Evolutionary conservation across 2,888 invertebrate genomes (phyloP).

Genomic region (Polyommatus iphigenia): DNA sequence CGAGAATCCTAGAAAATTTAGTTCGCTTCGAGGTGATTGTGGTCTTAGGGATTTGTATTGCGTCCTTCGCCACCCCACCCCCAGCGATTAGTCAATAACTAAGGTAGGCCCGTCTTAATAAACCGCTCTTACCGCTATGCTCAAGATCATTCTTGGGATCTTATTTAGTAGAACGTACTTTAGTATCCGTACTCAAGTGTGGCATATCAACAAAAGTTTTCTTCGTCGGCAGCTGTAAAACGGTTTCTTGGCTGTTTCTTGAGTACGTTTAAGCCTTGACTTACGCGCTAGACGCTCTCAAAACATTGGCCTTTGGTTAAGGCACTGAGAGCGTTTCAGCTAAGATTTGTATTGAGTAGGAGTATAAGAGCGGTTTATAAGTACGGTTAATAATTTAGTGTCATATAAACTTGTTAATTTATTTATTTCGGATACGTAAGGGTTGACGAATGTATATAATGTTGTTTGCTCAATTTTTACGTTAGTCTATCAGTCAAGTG

Average conservation of each 20-base stretch:
- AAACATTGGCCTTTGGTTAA: not conserved
- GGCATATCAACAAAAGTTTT: not conserved
- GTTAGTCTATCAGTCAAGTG: constrained; percentile 73
- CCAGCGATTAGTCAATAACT: constrained; percentile 64
- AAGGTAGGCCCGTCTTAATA: constrained; percentile 42
- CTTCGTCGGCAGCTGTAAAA: not conserved
- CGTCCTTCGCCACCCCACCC: not conserved
- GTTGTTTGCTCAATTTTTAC: constrained; percentile 71
- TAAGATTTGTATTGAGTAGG: not conserved
- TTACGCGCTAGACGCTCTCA: not conserved
- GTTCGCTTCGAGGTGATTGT: constrained; percentile 1
- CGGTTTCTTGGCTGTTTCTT: not conserved
- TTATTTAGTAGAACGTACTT: not conserved
- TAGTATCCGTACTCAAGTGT: not conserved
- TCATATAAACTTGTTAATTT: constrained; percentile 65
- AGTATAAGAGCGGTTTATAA: not conserved
- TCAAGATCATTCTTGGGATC: not conserved
- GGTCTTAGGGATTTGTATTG: not conserved
- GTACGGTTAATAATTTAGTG: constrained; percentile 49
- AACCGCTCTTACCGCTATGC: not conserved
- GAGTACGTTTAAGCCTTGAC: not conserved
- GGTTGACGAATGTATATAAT: constrained; percentile 44
- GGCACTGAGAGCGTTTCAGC: not conserved
- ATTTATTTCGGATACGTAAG: constrained; percentile 55
- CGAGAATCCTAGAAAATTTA: not conserved